These are phyloP conservation scores for Poecilia gillii DNA, from an alignment of 2,797 vertebrate genomes.

Conservation along the genomic window DNA sequence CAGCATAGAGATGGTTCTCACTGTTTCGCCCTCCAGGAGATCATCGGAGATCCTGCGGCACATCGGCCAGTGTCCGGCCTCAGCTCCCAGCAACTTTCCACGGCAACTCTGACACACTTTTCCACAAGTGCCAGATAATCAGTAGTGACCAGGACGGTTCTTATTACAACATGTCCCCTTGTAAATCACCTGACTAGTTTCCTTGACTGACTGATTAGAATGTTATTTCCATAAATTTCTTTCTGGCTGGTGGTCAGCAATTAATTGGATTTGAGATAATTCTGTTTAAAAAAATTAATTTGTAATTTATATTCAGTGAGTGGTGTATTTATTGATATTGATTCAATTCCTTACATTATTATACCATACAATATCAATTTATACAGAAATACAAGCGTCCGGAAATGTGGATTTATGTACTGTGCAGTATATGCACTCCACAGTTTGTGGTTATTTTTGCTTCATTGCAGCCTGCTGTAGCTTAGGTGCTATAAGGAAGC, in stretches of 20 bases:
- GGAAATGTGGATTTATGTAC: neutral
- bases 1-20: conserved; percentile 65
- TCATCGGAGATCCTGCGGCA: conserved; percentile 31
- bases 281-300: neutral
- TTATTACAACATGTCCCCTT: conserved; percentile 16
- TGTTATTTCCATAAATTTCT: conserved; percentile 54
- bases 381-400: neutral
- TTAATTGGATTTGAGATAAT: neutral
- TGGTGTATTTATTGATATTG: neutral
- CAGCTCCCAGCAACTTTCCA: conserved; percentile 15
- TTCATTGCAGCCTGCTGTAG: neutral
- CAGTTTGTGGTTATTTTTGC: neutral
- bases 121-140: conserved; percentile 48
- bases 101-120: conserved; percentile 43
- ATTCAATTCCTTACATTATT: neutral
- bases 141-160: conserved; percentile 47
- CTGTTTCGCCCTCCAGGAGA: conserved; percentile 76
- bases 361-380: neutral
- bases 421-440: neutral
- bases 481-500: neutral
- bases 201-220: conserved; percentile 53
- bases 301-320: neutral
- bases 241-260: neutral
- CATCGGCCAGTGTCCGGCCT: conserved; percentile 32
- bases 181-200: conserved; percentile 62